Evolutionary conservation across 2,888 invertebrate species (phyloP).

Genomic region (Liopterus haemorrhoidalis): DNA sequence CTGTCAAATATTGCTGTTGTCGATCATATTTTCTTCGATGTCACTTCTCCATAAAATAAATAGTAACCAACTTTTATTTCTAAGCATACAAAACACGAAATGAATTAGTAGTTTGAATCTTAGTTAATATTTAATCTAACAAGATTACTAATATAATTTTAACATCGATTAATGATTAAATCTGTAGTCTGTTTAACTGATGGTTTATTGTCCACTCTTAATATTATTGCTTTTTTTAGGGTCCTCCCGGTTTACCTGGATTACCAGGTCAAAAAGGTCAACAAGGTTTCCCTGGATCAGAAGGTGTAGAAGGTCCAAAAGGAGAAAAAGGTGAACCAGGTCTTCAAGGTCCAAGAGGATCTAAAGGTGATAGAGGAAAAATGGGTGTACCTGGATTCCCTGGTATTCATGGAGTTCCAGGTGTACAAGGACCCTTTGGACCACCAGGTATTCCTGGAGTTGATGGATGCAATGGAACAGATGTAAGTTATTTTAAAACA

Average conservation of each 20-base stretch:
- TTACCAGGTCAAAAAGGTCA: conserved; percentile 67
- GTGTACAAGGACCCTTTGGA: conserved; percentile 63
- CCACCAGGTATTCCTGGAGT: conserved; percentile 75
- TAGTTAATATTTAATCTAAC: not conserved
- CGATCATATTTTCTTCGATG: too few relatives aligned
- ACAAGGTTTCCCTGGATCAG: conserved; percentile 74
- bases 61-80: too few relatives aligned
- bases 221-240: conserved; percentile 47
- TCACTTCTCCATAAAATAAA: too few relatives aligned
- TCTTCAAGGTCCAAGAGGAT: conserved; percentile 71
- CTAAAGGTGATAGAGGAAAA: conserved; percentile 80
- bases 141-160: not conserved
- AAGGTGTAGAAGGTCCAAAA: conserved; percentile 81
- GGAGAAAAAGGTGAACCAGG: conserved; percentile 86
- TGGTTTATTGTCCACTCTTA: not conserved
- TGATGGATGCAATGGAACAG: conserved; percentile 95
- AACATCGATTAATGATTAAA: not conserved
- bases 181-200: not conserved
- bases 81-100: too few relatives aligned
- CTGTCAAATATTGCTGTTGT: too few relatives aligned
- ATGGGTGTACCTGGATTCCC: conserved; percentile 83
- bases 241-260: conserved; percentile 68
- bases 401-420: conserved; percentile 68
- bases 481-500: conserved; percentile 55
- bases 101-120: not conserved